Base-by-base conservation (phyloP, 2,888 invertebrate species). In the Lepidochitona cinerea region DNA sequence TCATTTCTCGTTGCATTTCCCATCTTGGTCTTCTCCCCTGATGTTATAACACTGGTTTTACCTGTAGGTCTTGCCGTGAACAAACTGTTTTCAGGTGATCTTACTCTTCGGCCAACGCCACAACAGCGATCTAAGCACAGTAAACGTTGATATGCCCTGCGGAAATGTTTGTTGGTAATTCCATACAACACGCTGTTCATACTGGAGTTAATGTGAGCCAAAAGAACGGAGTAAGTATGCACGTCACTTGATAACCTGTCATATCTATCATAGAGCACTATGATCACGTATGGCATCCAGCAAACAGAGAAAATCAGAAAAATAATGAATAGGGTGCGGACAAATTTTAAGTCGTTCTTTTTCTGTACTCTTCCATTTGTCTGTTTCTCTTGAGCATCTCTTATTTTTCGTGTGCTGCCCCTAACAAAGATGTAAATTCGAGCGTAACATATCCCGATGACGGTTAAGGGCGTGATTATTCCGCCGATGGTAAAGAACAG, bases 401-500 rank as follows among this genome's bases (percentile, higher is more conserved):
- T 9, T 6, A 76, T 54, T 70, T 69, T 72, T 26, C 37, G 68
- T 29, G 77, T 78, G 53, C 70, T 71, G 9, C 64, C 66, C 9
- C 59, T 36, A 5, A 75, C 75, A 52, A 37, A 73, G 7, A 70
- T 52, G 49, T 75, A 80, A 29, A 80, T 80, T 64, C 70, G 69
- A 5, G 72, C 29, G 68, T 80, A 79, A 68, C 77, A 80, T 23
- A 75, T 49, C 12, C 72, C 69, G 41, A 78, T 80, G 35, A 76
- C 35, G 12, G 78, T 36, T 12, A 78, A 67, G 4, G 80, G 79
- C 3, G 73, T 64, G 33, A 68, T 72, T 12, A 81, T 75, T 9
- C 78, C 77, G 12, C 74, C 74, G 1, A 68, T n/a, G 14, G 76
- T 69, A 73, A 82, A 78, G 67, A 81, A 79, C 7, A 79, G 29